phyloP scores from a whole-genome alignment of 1,140 invertebrate genomes.

The Drosophila eugracilis region DNA sequence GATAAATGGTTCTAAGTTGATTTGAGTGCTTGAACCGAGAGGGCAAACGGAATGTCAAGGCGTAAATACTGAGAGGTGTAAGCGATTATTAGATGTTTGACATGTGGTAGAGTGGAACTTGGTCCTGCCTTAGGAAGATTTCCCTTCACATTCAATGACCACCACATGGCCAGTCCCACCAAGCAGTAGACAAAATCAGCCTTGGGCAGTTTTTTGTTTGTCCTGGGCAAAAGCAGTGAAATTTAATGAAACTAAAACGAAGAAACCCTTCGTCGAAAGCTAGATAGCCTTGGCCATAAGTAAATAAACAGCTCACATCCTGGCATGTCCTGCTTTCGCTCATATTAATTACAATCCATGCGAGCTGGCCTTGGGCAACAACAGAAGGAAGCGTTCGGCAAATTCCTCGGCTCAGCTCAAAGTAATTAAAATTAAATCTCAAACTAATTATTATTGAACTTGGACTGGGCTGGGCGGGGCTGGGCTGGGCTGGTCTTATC shows the following conservation, averaged over 20 bases:
- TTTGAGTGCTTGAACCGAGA: conserved; percentile 9
- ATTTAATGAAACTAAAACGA: conserved; percentile 73
- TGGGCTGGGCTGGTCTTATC: conserved; percentile 1
- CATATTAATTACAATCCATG: conserved; percentile 79
- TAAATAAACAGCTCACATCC: conserved; percentile 71
- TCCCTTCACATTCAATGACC: not conserved
- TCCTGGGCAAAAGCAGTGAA: conserved; percentile 27
- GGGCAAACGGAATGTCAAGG: conserved; percentile 11
- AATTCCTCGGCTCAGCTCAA: conserved; percentile 42
- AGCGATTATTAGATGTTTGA: conserved; percentile 42
- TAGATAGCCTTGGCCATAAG: conserved; percentile 51
- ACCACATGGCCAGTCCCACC: not conserved
- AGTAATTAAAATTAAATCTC: conserved; percentile 84
- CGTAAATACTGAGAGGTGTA: conserved; percentile 28
- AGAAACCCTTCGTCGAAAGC: conserved; percentile 52
- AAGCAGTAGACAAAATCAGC: conserved; percentile 15
- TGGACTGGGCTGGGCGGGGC: conserved; percentile 16
- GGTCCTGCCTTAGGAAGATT: not conserved
- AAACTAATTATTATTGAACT: conserved; percentile 83
- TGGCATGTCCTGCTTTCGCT: conserved; percentile 44
- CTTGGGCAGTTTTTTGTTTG: conserved; percentile 55
- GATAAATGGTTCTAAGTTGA: conserved; percentile 32
- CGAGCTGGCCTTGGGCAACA: conserved; percentile 61
- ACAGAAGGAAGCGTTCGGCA: conserved; percentile 37
- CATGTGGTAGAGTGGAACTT: conserved; percentile 23